Evolutionary conservation across 1,140 invertebrate genomes (phyloP).

Genomic region (Musca vetustissima): DNA sequence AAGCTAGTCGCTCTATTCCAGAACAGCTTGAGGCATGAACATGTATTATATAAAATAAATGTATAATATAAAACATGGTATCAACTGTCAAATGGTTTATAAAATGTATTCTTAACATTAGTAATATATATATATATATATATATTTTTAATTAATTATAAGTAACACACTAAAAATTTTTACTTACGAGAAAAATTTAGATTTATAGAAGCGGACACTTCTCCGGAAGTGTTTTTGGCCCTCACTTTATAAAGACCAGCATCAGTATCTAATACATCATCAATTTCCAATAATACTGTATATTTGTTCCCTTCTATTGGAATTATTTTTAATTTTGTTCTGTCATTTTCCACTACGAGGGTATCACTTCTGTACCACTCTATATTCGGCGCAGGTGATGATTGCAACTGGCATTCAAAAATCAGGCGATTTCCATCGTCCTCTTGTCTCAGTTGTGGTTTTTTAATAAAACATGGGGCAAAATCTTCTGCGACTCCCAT

Average conservation of each 20-base stretch:
- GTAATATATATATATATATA: no score
- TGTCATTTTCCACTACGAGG: slow-evolving; percentile 75
- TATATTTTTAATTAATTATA: no score
- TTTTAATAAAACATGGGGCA: slow-evolving; percentile 95
- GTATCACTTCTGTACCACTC: slow-evolving; percentile 88
- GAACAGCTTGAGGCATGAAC: no score
- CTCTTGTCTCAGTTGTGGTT: slow-evolving; percentile 92
- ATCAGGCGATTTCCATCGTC: slow-evolving; percentile 94
- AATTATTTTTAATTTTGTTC: slow-evolving; percentile 85
- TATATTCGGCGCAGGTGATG: slow-evolving; percentile 86
- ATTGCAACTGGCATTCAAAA: slow-evolving; percentile 90
- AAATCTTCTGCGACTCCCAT: slow-evolving; percentile 75
- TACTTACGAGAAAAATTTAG: slow-evolving; percentile 98
- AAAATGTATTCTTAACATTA: no score
- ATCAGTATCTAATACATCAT: slow-evolving; percentile 94
- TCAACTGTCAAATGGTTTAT: no score
- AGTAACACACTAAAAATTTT: no score
- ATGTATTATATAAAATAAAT: no score
- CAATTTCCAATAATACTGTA: slow-evolving; percentile 87
- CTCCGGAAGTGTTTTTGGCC: slow-evolving; percentile 96
- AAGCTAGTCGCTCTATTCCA: no score
- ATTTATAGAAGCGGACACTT: slow-evolving; percentile 97
- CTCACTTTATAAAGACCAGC: slow-evolving; percentile 97
- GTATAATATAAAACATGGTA: no score
- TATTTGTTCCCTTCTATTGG: slow-evolving; percentile 84